Evolutionary conservation across 2,113 vertebrate species (phyloP).

Genomic region (Cyphomyrus plagiostoma): DNA sequence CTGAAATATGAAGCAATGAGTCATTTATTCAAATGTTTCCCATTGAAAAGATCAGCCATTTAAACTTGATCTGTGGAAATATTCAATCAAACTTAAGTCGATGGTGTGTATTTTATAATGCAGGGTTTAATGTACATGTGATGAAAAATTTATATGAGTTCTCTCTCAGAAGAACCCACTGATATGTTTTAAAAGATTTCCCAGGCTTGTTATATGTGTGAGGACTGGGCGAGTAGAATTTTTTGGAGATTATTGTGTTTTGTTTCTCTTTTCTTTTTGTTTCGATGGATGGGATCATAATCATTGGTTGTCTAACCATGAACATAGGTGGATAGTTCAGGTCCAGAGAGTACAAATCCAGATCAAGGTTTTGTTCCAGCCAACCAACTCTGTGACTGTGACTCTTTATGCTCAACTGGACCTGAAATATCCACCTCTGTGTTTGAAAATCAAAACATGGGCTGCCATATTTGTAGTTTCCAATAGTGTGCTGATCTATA

Average conservation of each 20-base stretch:
- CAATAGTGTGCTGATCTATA: neutral
- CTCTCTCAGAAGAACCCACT: neutral
- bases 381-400: neutral
- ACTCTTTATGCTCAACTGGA: neutral
- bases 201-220: neutral
- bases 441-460: neutral
- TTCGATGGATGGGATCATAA: neutral
- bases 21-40: neutral
- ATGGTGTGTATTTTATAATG: neutral
- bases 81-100: neutral
- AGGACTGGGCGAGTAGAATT: neutral
- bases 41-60: neutral
- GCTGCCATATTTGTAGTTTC: neutral
- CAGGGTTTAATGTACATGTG: neutral
- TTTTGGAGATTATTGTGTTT: neutral
- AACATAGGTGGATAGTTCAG: neutral
- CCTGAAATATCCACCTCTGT: neutral
- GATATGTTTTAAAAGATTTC: neutral
- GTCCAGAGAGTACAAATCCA: neutral
- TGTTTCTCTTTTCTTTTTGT: neutral
- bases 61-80: neutral
- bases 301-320: neutral
- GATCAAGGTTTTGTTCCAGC: neutral
- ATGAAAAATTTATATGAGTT: neutral
- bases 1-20: neutral